Conservation (phyloP, 2,113 vertebrate genomes). For the Taxidea taxus region DNA sequence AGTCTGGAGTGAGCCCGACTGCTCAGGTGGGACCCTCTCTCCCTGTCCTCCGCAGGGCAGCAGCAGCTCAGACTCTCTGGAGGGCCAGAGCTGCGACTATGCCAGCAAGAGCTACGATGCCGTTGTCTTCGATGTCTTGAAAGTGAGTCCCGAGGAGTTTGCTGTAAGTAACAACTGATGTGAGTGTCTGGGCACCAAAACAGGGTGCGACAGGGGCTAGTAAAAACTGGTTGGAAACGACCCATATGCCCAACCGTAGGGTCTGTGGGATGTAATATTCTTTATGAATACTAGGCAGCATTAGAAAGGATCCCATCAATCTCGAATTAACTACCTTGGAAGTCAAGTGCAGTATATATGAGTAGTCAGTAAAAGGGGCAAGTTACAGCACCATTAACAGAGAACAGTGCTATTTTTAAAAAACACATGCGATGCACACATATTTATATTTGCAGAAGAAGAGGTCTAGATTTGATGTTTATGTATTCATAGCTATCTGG, state of each 20-base stretch:
- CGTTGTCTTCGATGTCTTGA: constrained; percentile 95
- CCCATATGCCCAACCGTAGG: background rate
- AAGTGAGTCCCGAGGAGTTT: constrained; percentile 97
- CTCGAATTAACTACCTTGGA: background rate
- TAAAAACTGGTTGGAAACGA: background rate
- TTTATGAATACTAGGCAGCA: background rate
- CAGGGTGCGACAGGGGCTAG: background rate
- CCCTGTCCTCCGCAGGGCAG: constrained; percentile 86
- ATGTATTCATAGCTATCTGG: background rate
- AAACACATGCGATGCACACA: background rate
- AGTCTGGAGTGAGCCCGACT: background rate
- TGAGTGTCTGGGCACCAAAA: background rate
- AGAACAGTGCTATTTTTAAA: background rate
- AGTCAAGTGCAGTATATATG: background rate
- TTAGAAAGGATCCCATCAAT: background rate
- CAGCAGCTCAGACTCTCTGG: constrained; percentile 97
- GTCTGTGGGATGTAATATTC: background rate
- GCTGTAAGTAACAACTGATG: constrained; percentile 87
- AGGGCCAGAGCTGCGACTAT: constrained; percentile 92
- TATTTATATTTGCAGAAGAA: background rate
- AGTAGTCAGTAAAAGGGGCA: background rate
- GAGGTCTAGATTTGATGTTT: background rate
- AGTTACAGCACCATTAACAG: background rate
- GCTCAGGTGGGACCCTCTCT: background rate
- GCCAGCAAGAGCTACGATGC: constrained; percentile 97